A percentile compares a stretch with the other conserved stretches of the same genome.
phyloP scores from a whole-genome alignment of 2,888 invertebrate genomes.

The Syrista parreyssii region DNA sequence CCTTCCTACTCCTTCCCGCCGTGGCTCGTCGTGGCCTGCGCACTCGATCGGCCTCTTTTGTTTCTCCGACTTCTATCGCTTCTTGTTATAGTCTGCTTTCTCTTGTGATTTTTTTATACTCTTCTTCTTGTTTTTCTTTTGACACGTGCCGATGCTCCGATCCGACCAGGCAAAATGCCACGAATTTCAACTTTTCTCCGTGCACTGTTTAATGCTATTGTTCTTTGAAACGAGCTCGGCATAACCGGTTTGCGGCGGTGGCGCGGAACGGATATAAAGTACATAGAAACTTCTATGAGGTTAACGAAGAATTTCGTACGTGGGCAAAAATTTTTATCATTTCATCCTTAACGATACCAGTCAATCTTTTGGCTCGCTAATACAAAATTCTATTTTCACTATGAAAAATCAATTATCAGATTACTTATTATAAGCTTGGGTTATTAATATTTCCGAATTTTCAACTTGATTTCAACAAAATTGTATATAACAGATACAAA shows the following conservation, averaged over 20 bases:
- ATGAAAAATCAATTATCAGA: background rate
- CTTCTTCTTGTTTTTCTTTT: slow-evolving; percentile 32
- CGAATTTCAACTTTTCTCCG: slow-evolving; percentile 1
- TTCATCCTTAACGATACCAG: background rate
- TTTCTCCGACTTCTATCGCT: slow-evolving; percentile 2
- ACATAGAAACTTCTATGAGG: background rate
- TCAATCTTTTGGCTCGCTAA: background rate
- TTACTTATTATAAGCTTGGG: background rate
- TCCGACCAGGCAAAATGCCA: slow-evolving; percentile 36
- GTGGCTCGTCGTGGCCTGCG: background rate
- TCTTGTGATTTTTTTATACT: background rate
- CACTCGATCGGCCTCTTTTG: background rate
- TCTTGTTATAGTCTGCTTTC: slow-evolving; percentile 40
- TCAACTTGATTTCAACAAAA: background rate
- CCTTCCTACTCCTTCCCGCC: slow-evolving; percentile 23
- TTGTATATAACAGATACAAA: background rate
- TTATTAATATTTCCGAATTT: background rate
- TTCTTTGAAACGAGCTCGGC: background rate
- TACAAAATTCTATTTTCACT: background rate
- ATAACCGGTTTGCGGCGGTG: background rate
- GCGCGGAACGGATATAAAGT: background rate
- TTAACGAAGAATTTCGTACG: background rate
- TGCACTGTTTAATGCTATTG: background rate
- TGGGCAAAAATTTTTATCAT: background rate
- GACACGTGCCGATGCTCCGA: slow-evolving; percentile 53